These are phyloP conservation scores for Clivina fossor DNA, from an alignment of 2,888 invertebrate genomes.

Conservation along the genomic window DNA sequence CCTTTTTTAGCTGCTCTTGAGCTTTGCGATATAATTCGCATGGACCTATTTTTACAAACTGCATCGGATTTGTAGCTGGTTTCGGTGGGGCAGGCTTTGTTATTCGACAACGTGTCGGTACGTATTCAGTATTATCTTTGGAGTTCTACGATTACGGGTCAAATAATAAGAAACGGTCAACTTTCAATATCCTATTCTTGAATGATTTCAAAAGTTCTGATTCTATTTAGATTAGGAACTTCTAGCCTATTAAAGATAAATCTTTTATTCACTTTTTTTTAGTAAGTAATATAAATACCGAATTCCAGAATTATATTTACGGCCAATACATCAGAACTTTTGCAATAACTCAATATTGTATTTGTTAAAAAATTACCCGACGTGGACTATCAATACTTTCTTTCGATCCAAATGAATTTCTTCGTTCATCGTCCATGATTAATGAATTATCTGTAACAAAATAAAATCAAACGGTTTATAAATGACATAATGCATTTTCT, in stretches of 20 bases:
- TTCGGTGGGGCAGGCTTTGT: slow-evolving; percentile 77
- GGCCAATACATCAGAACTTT: too few species aligned
- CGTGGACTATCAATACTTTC: slow-evolving; percentile 24
- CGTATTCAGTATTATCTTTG: slow-evolving; percentile 50
- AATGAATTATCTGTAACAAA: background rate
- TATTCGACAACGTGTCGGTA: slow-evolving; percentile 58
- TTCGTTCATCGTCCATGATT: slow-evolving; percentile 28
- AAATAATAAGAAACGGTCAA: slow-evolving; percentile 2
- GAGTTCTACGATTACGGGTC: slow-evolving; percentile 22
- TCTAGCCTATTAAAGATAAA: too few species aligned
- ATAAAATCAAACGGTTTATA: slow-evolving; percentile 2
- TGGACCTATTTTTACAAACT: slow-evolving; percentile 88
- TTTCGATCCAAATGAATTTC: slow-evolving; percentile 27
- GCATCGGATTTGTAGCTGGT: slow-evolving; percentile 83
- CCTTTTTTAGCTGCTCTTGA: slow-evolving; percentile 80
- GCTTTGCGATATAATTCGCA: slow-evolving; percentile 83
- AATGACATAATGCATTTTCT: background rate
- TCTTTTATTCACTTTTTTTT: too few species aligned
- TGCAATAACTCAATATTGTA: too few species aligned
- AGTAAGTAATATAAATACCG: too few species aligned
- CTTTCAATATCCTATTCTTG: too few species aligned
- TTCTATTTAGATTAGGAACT: too few species aligned
- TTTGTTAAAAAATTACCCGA: slow-evolving; percentile 10
- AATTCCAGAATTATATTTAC: too few species aligned
- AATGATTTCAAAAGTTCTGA: too few species aligned